Conservation (phyloP, 2,113 vertebrate genomes). For the Pomatorhinus ruficollis region DNA sequence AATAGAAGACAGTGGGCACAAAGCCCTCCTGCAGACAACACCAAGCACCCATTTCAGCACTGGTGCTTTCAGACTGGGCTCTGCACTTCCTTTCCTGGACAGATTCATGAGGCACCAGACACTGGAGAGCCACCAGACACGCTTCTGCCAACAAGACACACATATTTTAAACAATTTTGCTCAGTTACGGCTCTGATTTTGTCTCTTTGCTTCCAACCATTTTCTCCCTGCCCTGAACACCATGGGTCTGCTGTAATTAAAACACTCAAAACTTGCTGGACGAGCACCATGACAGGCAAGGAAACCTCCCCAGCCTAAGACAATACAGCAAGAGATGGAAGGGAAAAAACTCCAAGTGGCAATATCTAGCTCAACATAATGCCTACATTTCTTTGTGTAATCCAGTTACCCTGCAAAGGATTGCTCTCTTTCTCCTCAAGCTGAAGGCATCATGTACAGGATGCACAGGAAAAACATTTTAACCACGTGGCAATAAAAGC, state of each 20-base stretch:
- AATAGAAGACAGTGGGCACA: background rate
- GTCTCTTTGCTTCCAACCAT: background rate
- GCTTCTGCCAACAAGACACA: fast-evolving
- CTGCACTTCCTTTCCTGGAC: background rate
- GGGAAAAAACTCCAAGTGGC: background rate
- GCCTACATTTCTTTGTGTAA: background rate
- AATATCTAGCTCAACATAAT: background rate
- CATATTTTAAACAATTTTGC: background rate
- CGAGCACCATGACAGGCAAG: background rate
- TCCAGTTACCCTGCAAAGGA: background rate
- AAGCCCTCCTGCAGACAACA: background rate
- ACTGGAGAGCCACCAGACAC: background rate
- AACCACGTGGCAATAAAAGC: slow-evolving; percentile 49
- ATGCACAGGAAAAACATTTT: slow-evolving; percentile 37
- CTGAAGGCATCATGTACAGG: slow-evolving; percentile 4
- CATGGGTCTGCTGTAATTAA: background rate
- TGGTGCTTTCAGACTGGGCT: background rate
- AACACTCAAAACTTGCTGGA: background rate
- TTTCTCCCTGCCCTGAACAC: background rate
- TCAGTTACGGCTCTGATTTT: background rate
- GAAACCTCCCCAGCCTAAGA: background rate
- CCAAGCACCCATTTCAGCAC: fast-evolving
- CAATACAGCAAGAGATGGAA: background rate
- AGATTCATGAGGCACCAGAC: background rate
- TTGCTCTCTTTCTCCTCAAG: background rate